phyloP scores from a whole-genome alignment of 2,113 vertebrate species.

The Chitala chitala region DNA sequence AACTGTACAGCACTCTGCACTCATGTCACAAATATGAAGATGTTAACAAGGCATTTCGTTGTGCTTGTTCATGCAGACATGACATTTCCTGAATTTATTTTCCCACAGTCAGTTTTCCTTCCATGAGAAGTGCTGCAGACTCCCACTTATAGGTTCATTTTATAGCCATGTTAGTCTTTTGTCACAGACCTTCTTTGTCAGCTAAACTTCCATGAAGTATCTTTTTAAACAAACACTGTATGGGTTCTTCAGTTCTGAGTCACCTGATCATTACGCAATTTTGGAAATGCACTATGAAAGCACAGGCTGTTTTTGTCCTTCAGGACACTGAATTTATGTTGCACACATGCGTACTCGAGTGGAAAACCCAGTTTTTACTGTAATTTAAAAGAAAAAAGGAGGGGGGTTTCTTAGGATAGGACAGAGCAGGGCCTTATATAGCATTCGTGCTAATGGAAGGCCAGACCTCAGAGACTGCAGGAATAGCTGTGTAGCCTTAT shows the following conservation, averaged over 20 bases:
- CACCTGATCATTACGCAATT: constrained; percentile 6
- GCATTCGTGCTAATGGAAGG: not conserved
- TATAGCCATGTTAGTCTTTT: not conserved
- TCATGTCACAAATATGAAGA: no score
- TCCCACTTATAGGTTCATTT: not conserved
- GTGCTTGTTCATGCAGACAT: constrained; percentile 8
- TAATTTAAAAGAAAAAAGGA: constrained; percentile 4
- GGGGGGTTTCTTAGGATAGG: not conserved
- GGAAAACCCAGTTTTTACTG: not conserved
- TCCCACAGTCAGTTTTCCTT: not conserved
- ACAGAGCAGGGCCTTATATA: not conserved
- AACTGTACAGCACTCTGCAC: no score
- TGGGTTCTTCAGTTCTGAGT: constrained; percentile 1
- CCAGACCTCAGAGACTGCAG: not conserved
- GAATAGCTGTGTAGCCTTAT: constrained; percentile 1
- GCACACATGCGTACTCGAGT: not conserved
- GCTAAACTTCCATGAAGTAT: constrained; percentile 21
- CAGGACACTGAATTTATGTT: not conserved
- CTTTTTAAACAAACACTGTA: constrained; percentile 9
- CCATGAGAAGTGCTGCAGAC: constrained; percentile 1
- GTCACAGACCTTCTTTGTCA: constrained; percentile 2
- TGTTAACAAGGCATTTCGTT: no score
- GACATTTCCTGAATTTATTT: no score
- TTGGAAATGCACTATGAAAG: constrained; percentile 3
- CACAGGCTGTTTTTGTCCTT: not conserved